These are phyloP conservation scores for Melikaiella ostensackeni DNA, from an alignment of 2,888 invertebrate species.

Conservation along the genomic window DNA sequence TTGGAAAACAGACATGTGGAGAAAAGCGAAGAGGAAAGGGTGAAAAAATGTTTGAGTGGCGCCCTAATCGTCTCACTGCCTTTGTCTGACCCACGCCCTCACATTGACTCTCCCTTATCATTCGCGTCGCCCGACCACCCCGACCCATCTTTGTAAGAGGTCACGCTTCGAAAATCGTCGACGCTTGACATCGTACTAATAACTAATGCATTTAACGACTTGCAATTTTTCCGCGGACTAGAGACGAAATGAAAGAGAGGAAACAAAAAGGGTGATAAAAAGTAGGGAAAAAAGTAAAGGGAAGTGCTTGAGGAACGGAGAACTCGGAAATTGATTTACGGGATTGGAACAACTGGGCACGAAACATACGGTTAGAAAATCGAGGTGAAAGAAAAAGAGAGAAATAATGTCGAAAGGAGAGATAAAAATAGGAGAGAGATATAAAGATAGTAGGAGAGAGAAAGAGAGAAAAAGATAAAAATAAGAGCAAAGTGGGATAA, in stretches of 20 bases:
- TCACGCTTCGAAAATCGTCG: conserved; percentile 48
- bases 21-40: background rate
- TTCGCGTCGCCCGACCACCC: conserved; percentile 37
- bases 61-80: conserved; percentile 34
- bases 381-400: conserved; percentile 41
- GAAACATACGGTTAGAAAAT: conserved; percentile 32
- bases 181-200: conserved; percentile 16
- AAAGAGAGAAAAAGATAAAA: conserved; percentile 27
- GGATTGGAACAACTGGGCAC: conserved; percentile 23
- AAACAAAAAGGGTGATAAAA: background rate
- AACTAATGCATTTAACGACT: conserved; percentile 25
- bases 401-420: conserved; percentile 32
- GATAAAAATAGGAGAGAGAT: conserved; percentile 36
- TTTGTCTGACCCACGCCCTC: conserved; percentile 26
- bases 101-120: conserved; percentile 25
- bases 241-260: conserved; percentile 27
- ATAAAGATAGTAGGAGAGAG: conserved; percentile 38
- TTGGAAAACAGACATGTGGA: background rate
- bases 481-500: conserved; percentile 21
- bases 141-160: conserved; percentile 41
- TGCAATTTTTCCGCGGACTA: conserved; percentile 6
- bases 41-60: conserved; percentile 30
- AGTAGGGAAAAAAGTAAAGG: background rate
- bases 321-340: conserved; percentile 43
- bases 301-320: conserved; percentile 10